phyloP scores from a whole-genome alignment of 2,113 vertebrate genomes.

The Ageneiosus marmoratus region DNA sequence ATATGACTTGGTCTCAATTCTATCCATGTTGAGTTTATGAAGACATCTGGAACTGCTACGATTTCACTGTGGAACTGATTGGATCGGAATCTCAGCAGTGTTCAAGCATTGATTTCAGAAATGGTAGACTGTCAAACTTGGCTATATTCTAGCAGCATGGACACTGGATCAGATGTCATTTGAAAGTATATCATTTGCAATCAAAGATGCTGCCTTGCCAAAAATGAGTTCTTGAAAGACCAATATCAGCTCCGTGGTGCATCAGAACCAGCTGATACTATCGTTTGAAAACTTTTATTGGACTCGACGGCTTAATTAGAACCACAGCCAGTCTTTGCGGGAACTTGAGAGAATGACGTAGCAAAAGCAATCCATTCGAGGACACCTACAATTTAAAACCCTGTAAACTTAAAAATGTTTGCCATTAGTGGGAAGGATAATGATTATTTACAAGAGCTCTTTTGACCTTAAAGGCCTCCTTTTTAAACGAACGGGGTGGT shows the following conservation, averaged over 20 bases:
- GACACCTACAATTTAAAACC: conserved; percentile 20
- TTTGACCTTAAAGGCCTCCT: conserved; percentile 7
- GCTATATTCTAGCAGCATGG: background rate
- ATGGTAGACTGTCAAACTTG: conserved; percentile 10
- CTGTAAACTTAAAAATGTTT: conserved; percentile 4
- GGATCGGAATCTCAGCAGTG: conserved; percentile 11
- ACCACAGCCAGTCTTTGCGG: conserved; percentile 40
- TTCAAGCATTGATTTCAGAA: conserved; percentile 10
- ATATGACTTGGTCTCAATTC: conserved; percentile 8
- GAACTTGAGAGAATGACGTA: conserved; percentile 19
- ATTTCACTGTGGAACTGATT: conserved; percentile 40
- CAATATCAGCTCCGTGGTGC: background rate
- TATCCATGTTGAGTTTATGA: background rate
- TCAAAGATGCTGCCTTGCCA: background rate
- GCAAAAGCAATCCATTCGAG: conserved; percentile 26
- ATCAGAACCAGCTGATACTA: conserved; percentile 11
- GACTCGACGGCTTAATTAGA: conserved; percentile 48
- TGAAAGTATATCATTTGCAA: conserved; percentile 9
- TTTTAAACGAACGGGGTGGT: conserved; percentile 10
- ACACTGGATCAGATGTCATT: conserved; percentile 15
- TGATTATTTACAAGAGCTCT: conserved; percentile 40
- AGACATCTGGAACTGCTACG: conserved; percentile 42
- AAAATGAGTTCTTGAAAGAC: background rate
- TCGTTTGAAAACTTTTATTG: conserved; percentile 18
- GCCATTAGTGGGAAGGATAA: conserved; percentile 18